phyloP scores from a whole-genome alignment of 2,888 invertebrate species.

The Lithosia quadra region DNA sequence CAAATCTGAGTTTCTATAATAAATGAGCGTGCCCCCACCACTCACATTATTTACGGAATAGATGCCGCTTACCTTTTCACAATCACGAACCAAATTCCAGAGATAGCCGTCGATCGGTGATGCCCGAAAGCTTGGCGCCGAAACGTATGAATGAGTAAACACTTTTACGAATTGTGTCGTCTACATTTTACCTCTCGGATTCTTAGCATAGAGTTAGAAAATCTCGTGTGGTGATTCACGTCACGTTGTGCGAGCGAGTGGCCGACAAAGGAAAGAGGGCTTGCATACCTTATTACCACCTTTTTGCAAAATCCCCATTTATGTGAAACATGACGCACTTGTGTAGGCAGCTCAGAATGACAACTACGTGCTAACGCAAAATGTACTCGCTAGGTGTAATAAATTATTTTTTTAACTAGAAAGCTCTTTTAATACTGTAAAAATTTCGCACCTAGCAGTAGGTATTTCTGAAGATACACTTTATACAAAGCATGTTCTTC shows the following conservation, averaged over 20 bases:
- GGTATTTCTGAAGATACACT: slow-evolving; percentile 11
- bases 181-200: slow-evolving; percentile 71
- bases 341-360: slow-evolving; percentile 75
- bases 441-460: slow-evolving; percentile 33
- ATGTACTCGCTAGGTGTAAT: slow-evolving; percentile 53
- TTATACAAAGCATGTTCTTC: slow-evolving; percentile 28
- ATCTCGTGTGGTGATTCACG: slow-evolving; percentile 79
- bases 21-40: slow-evolving; percentile 70
- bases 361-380: slow-evolving; percentile 71
- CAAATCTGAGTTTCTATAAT: slow-evolving; percentile 83
- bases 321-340: slow-evolving; percentile 80
- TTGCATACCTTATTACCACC: slow-evolving; percentile 86
- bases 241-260: slow-evolving; percentile 82
- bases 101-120: slow-evolving; percentile 55
- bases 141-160: slow-evolving; percentile 73
- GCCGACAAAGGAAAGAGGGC: slow-evolving; percentile 86
- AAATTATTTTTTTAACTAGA: slow-evolving; percentile 46
- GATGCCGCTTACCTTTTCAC: slow-evolving; percentile 56
- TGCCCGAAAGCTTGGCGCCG: slow-evolving; percentile 55
- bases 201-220: slow-evolving; percentile 74
- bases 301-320: slow-evolving; percentile 84
- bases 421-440: slow-evolving; percentile 35
- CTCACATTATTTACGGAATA: slow-evolving; percentile 66
- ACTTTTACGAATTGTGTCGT: slow-evolving; percentile 70
- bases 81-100: slow-evolving; percentile 54